phyloP scores from a whole-genome alignment of 2,797 vertebrate genomes.

The Enteromius thamalakanensis region DNA sequence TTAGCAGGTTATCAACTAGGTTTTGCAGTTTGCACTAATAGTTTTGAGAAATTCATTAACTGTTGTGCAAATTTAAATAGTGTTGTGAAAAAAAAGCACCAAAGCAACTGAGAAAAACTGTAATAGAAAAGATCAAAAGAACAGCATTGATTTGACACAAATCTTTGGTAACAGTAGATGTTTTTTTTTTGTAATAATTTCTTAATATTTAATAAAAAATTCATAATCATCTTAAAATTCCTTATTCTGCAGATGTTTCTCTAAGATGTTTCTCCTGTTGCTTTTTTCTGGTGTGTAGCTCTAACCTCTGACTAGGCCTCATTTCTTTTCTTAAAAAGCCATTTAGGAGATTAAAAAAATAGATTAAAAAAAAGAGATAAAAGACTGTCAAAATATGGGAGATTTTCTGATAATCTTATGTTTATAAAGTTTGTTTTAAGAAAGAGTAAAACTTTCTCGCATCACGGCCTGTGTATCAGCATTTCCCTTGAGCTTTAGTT shows the following conservation, averaged over 20 bases:
- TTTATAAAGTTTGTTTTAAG: conserved; percentile 43
- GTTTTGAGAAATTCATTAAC: no score
- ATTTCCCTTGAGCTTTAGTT: conserved; percentile 73
- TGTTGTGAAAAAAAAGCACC: no score
- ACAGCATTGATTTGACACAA: not conserved
- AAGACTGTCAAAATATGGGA: conserved; percentile 58
- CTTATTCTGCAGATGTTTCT: not conserved
- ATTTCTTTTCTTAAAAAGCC: not conserved
- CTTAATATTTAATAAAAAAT: not conserved
- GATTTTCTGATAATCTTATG: conserved; percentile 72
- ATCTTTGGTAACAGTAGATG: not conserved
- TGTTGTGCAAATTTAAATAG: no score
- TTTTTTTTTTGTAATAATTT: no score
- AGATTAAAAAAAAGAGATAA: conserved; percentile 29
- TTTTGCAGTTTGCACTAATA: no score
- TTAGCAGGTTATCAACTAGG: no score
- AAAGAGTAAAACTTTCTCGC: conserved; percentile 63
- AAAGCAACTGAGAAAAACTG: no score
- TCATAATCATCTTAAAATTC: no score
- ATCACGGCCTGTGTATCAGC: conserved; percentile 60
- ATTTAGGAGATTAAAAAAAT: not conserved
- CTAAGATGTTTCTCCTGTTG: not conserved
- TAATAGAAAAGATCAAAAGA: not conserved
- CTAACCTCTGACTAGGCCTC: not conserved
- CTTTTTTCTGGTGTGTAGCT: not conserved